Conservation (phyloP, 1,140 invertebrate species). For the Himalopsyche phryganea region DNA sequence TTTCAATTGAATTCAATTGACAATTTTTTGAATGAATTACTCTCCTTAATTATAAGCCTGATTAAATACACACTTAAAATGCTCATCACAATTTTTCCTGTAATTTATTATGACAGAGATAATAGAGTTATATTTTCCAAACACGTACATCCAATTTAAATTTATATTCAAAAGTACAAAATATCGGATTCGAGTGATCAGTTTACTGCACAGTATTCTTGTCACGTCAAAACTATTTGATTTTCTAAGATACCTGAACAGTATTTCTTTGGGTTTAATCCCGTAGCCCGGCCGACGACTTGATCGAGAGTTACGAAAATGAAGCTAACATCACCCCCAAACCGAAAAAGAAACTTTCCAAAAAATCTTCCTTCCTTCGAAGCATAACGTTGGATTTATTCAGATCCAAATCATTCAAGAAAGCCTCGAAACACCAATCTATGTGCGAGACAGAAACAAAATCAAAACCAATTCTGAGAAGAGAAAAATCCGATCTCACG, state of each 20-base stretch:
- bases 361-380: slow-evolving; percentile 54
- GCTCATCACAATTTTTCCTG: no score
- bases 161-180: no score
- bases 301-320: slow-evolving; percentile 48
- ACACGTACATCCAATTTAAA: no score
- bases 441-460: slow-evolving; percentile 44
- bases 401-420: slow-evolving; percentile 48
- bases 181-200: no score
- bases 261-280: slow-evolving; percentile 34
- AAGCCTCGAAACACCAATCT: slow-evolving; percentile 50
- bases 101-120: no score
- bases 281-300: slow-evolving; percentile 47
- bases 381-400: slow-evolving; percentile 53
- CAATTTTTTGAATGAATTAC: no score
- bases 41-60: no score
- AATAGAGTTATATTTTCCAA: no score
- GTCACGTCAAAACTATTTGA: neutral
- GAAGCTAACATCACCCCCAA: slow-evolving; percentile 51
- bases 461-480: slow-evolving; percentile 42
- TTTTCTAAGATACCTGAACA: neutral
- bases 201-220: no score
- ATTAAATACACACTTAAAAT: no score
- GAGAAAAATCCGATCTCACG: slow-evolving; percentile 48
- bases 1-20: no score
- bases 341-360: slow-evolving; percentile 54